Evolutionary conservation across 1,140 invertebrate species (phyloP).

Genomic region (Ylistrum balloti): DNA sequence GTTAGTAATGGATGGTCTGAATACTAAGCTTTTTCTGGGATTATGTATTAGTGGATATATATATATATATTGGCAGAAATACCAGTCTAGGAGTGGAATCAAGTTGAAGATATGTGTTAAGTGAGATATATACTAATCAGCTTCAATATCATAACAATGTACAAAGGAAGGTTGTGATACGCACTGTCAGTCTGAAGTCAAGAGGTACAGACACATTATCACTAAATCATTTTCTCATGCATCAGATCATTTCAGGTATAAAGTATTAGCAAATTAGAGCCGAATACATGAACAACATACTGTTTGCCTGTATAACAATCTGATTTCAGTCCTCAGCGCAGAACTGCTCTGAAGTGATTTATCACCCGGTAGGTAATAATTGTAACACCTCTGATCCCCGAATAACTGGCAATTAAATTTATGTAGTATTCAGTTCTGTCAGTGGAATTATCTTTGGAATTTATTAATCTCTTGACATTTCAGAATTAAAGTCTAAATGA

Average conservation of each 20-base stretch:
- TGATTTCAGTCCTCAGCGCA: neutral
- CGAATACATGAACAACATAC: neutral
- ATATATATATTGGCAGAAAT: too few species aligned
- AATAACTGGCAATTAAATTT: neutral
- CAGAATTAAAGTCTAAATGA: neutral
- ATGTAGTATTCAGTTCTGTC: neutral
- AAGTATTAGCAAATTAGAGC: neutral
- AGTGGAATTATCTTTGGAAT: neutral
- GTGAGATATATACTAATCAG: too few species aligned
- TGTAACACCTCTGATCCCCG: neutral
- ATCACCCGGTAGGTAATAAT: neutral
- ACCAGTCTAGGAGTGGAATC: too few species aligned
- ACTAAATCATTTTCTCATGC: neutral
- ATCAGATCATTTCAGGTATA: neutral
- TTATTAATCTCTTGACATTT: conserved; percentile 18
- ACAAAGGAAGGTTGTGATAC: neutral
- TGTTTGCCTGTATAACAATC: neutral
- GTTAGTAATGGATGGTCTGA: too few species aligned
- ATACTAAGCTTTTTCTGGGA: too few species aligned
- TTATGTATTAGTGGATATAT: too few species aligned
- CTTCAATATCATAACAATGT: neutral
- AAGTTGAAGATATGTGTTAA: too few species aligned
- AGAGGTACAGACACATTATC: neutral
- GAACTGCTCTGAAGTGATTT: neutral
- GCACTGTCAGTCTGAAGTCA: neutral